Percentiles rank a stretch among this genome's conserved stretches.
Evolutionary conservation across 2,888 invertebrate genomes (phyloP).

Genomic region (Sepiola atlantica): DNA sequence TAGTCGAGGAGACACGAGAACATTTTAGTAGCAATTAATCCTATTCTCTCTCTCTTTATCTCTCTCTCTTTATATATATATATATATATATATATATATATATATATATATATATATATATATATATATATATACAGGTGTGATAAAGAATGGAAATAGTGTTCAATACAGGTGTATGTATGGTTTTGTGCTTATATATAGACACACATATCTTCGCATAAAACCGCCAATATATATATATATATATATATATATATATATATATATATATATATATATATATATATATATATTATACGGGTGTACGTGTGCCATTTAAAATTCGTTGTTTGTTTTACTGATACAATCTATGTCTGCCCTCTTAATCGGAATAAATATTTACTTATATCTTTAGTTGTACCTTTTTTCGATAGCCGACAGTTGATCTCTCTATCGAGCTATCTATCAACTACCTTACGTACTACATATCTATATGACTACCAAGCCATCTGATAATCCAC

Average conservation of each 20-base stretch:
- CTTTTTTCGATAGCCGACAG: not conserved
- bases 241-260: not conserved
- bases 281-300: not conserved
- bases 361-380: not conserved
- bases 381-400: not conserved
- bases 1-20: too few relatives aligned
- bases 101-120: too few relatives aligned
- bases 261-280: not conserved
- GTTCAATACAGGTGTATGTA: too few relatives aligned
- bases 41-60: too few relatives aligned
- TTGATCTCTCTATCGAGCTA: not conserved
- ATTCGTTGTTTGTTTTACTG: not conserved
- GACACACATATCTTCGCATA: too few relatives aligned
- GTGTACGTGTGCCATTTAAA: not conserved
- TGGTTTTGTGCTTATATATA: too few relatives aligned
- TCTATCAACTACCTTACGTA: not conserved
- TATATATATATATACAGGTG: too few relatives aligned
- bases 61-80: too few relatives aligned
- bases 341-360: not conserved
- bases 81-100: too few relatives aligned
- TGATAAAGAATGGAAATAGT: too few relatives aligned
- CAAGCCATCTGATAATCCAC: not conserved
- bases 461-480: not conserved
- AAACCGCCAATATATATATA: too few relatives aligned
- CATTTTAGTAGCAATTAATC: too few relatives aligned